Evolutionary conservation across 2,113 vertebrate genomes (phyloP).

Genomic region (Sardina pilchardus): DNA sequence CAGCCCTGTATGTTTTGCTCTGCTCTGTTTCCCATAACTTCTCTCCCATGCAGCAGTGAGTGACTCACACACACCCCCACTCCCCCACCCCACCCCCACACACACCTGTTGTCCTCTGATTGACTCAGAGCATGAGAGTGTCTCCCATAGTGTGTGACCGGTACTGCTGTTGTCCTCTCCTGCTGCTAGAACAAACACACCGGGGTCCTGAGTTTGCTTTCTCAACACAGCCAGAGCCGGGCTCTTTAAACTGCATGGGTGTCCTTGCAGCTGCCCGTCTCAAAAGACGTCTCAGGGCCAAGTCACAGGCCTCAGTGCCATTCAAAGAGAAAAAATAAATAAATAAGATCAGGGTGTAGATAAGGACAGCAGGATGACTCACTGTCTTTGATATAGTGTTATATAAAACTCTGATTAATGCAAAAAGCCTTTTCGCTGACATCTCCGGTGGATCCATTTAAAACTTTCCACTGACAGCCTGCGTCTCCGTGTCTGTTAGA

Average conservation of each 20-base stretch:
- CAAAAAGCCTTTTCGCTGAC: not conserved
- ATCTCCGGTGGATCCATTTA: not conserved
- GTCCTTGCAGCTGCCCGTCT: constrained; percentile 1
- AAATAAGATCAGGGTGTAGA: not conserved
- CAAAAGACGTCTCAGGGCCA: not conserved
- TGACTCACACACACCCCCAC: constrained; percentile 22
- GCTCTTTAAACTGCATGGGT: not conserved
- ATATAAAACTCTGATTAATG: not conserved
- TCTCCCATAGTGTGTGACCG: not conserved
- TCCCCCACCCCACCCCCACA: constrained; percentile 19
- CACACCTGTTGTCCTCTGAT: constrained; percentile 57
- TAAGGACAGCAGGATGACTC: not conserved
- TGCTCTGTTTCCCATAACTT: not conserved
- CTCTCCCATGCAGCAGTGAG: not conserved
- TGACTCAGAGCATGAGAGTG: constrained; percentile 59
- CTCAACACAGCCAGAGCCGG: not conserved
- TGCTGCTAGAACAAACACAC: constrained; percentile 12
- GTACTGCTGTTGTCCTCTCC: constrained; percentile 11
- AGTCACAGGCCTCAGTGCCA: constrained; percentile 5
- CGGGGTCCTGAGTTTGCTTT: not conserved
- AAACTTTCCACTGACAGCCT: not conserved
- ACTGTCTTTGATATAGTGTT: not conserved
- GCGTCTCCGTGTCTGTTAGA: not conserved
- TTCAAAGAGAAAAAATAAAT: not conserved
- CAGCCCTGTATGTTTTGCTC: not conserved